Conservation (phyloP, 2,113 vertebrate species). For the Gorsachius goisagi region DNA sequence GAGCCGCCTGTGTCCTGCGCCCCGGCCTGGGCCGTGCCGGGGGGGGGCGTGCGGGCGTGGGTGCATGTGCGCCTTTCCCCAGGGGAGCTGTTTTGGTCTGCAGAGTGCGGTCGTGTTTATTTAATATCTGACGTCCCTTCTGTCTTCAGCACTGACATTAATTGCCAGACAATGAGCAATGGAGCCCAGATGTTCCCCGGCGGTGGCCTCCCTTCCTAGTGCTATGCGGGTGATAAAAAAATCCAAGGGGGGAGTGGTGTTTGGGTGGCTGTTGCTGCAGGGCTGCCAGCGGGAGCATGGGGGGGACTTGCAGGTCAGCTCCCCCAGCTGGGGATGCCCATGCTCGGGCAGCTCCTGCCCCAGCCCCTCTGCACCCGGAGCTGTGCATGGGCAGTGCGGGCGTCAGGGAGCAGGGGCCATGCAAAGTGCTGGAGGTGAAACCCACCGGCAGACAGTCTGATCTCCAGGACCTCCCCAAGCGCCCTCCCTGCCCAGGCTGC, state of each 20-base stretch:
- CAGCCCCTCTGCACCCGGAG: fast-evolving
- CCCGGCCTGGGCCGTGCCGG: background rate
- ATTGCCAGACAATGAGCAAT: conserved; percentile 64
- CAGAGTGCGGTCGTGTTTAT: conserved; percentile 47
- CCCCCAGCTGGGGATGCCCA: background rate
- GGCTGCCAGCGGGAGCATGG: fast-evolving
- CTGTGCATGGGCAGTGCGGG: fast-evolving
- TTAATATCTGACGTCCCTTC: conserved; percentile 67
- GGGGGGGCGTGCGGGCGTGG: background rate
- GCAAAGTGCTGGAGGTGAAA: background rate
- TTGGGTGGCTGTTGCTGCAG: background rate
- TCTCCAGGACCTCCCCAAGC: background rate
- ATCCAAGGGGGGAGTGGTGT: background rate
- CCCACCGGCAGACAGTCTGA: background rate
- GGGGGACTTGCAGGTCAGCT: background rate
- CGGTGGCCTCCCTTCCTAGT: conserved; percentile 34
- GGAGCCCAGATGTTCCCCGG: conserved; percentile 63
- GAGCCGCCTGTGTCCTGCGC: background rate
- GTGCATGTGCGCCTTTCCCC: background rate
- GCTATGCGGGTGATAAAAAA: conserved; percentile 11
- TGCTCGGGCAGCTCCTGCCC: background rate
- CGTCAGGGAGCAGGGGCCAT: background rate
- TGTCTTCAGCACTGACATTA: conserved; percentile 65
- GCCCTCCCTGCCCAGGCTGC: background rate
- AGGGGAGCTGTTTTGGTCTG: background rate